Evolutionary conservation across 2,797 vertebrate genomes (phyloP).

Genomic region (Pantherophis alleghaniensis): DNA sequence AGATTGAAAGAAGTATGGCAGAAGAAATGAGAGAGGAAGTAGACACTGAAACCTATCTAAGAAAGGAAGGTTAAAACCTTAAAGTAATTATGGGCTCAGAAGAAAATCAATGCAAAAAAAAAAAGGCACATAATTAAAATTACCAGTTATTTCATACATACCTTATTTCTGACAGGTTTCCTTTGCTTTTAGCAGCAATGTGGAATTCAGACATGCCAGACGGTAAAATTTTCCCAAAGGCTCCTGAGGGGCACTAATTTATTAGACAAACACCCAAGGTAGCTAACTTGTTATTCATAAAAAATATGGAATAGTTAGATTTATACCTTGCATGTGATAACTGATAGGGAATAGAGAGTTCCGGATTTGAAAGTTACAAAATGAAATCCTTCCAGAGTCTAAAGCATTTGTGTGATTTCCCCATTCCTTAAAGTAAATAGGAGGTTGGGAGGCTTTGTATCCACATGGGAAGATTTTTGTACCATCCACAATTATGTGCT

Average conservation of each 20-base stretch:
- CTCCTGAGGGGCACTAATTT: background rate
- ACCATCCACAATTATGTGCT: background rate
- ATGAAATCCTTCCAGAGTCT: background rate
- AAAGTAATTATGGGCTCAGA: background rate
- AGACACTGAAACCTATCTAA: background rate
- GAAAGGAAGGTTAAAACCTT: background rate
- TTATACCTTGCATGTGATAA: background rate
- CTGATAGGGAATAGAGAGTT: background rate
- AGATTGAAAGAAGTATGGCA: background rate
- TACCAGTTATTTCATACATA: background rate
- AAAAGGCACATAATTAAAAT: background rate
- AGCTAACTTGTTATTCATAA: background rate
- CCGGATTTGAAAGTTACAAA: background rate
- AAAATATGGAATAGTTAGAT: background rate
- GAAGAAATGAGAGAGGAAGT: background rate
- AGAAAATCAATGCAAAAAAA: background rate
- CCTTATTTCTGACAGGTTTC: background rate
- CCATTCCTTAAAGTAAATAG: background rate
- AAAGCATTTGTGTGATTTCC: background rate
- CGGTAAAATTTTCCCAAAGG: background rate
- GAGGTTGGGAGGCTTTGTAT: background rate
- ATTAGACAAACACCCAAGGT: background rate
- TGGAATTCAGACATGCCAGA: background rate
- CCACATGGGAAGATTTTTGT: background rate
- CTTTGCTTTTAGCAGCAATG: background rate